phyloP scores from a whole-genome alignment of 2,113 vertebrate species.

The Gobiocypris rarus region DNA sequence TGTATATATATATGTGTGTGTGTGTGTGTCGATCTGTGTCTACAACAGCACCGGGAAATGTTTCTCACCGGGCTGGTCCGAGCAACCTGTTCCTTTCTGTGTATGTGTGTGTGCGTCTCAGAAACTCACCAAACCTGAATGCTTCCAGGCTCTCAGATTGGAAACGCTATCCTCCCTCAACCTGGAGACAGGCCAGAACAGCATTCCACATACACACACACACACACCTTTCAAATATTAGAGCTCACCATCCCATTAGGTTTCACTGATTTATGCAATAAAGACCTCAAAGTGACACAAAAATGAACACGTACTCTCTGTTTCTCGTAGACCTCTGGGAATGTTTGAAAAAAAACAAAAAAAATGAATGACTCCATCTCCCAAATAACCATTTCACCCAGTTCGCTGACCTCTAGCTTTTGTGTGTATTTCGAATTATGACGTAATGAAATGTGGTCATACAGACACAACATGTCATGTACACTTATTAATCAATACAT shows the following conservation, averaged over 20 bases:
- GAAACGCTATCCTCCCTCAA: conserved; percentile 59
- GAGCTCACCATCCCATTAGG: conserved; percentile 12
- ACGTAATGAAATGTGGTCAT: background rate
- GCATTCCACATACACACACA: conserved; percentile 79
- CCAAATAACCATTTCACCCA: conserved; percentile 49
- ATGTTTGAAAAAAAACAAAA: conserved; percentile 21
- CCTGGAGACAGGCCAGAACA: conserved; percentile 75
- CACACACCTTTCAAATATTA: conserved; percentile 30
- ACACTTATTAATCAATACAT: background rate
- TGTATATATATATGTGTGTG: background rate
- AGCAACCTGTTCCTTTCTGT: conserved; percentile 54
- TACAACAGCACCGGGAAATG: conserved; percentile 49
- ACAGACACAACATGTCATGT: background rate
- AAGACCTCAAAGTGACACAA: background rate
- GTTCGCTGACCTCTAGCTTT: conserved; percentile 39
- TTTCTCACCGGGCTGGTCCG: conserved; percentile 49
- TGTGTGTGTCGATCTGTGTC: conserved; percentile 16
- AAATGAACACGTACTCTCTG: background rate
- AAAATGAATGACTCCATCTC: conserved; percentile 18
- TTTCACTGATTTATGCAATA: background rate
- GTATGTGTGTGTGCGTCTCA: conserved; percentile 40
- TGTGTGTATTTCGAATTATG: background rate
- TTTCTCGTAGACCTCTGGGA: conserved; percentile 11
- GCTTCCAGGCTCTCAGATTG: conserved; percentile 51
- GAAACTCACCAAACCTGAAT: conserved; percentile 62